Percentiles rank a stretch among this genome's conserved stretches.
These are phyloP conservation scores for Luehdorfia chinensis DNA, from an alignment of 1,140 invertebrate species.

Conservation along the genomic window DNA sequence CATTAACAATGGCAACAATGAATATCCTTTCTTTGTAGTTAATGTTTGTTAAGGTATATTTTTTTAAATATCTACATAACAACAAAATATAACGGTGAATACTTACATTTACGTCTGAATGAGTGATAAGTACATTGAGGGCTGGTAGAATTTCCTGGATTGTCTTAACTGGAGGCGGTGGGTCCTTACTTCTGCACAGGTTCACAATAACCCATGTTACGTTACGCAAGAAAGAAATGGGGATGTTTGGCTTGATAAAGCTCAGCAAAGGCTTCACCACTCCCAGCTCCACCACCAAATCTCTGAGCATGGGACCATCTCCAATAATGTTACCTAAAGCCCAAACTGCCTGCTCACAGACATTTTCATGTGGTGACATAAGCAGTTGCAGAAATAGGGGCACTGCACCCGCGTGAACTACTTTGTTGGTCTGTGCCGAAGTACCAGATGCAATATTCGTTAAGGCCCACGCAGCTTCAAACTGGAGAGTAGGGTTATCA, in stretches of 20 bases:
- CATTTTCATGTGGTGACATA: constrained; percentile 95
- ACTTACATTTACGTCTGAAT: constrained; percentile 96
- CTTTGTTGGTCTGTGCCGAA: constrained; percentile 96
- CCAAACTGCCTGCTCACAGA: constrained; percentile 99
- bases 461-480: constrained; percentile 99
- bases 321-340: constrained; percentile 97
- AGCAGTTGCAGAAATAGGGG: constrained; percentile 95
- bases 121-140: constrained; percentile 95
- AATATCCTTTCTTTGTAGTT: too few relatives aligned
- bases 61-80: too few relatives aligned
- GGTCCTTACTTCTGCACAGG: constrained; percentile 97
- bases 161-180: constrained; percentile 90
- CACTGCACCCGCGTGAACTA: constrained; percentile 96
- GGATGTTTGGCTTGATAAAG: constrained; percentile 96
- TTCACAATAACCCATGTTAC: constrained; percentile 99
- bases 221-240: constrained; percentile 94
- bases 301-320: constrained; percentile 92
- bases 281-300: constrained; percentile 94
- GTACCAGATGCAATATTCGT: constrained; percentile 99
- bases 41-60: too few relatives aligned
- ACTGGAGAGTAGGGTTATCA: constrained; percentile 95
- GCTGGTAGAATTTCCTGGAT: constrained; percentile 97
- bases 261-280: constrained; percentile 92
- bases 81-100: constrained; percentile 1
- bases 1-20: too few relatives aligned